These are phyloP conservation scores for Glomeris marginata DNA, from an alignment of 2,888 invertebrate species.

Conservation along the genomic window DNA sequence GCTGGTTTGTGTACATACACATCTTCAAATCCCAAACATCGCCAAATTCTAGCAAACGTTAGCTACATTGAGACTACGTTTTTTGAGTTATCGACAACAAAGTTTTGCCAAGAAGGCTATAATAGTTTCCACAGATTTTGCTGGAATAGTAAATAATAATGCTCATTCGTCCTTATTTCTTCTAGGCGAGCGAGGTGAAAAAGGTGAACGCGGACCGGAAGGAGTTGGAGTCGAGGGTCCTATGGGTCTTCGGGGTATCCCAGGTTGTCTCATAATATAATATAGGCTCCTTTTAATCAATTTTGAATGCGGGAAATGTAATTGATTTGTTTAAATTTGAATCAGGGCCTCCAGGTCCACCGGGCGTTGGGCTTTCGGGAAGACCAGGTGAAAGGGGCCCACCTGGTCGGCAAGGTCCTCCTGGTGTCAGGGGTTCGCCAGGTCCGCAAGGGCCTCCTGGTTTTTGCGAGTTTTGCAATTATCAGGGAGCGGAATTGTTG, in stretches of 20 bases:
- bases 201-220: slow-evolving; percentile 36
- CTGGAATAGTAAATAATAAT: no score
- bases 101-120: no score
- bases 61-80: no score
- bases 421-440: slow-evolving; percentile 18
- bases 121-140: no score
- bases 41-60: no score
- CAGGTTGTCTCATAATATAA: slow-evolving; percentile 36
- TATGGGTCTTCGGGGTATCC: slow-evolving; percentile 48
- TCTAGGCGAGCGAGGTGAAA: slow-evolving; percentile 47
- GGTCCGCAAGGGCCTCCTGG: slow-evolving; percentile 42
- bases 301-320: slow-evolving; percentile 1
- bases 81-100: no score
- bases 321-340: no score
- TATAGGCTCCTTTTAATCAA: background rate
- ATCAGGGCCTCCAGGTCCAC: slow-evolving; percentile 53
- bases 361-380: slow-evolving; percentile 48
- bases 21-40: no score
- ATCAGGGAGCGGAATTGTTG: slow-evolving; percentile 30
- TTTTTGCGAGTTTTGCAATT: slow-evolving; percentile 48
- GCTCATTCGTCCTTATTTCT: background rate
- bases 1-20: no score
- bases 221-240: slow-evolving; percentile 60
- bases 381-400: slow-evolving; percentile 60
- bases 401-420: slow-evolving; percentile 51